These are phyloP conservation scores for Drosophila testacea DNA, from an alignment of 2,888 invertebrate genomes.

Conservation along the genomic window DNA sequence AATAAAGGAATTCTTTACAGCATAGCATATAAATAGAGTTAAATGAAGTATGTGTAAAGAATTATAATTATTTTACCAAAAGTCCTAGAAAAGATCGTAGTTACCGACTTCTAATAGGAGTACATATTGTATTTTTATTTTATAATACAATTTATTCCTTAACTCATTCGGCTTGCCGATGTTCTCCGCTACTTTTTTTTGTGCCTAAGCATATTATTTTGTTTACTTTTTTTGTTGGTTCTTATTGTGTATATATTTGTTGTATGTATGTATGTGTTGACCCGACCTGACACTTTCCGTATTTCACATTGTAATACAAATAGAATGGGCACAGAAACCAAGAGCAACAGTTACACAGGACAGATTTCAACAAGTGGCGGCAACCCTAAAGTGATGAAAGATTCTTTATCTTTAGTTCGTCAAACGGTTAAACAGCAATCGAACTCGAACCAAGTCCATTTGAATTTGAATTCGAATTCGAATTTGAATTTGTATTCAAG, in stretches of 20 bases:
- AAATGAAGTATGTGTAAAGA: not conserved
- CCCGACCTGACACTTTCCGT: constrained; percentile 79
- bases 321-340: constrained; percentile 84
- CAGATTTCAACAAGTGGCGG: constrained; percentile 79
- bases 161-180: too few species aligned
- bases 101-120: too few species aligned
- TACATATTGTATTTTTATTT: too few species aligned
- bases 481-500: constrained; percentile 29
- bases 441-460: constrained; percentile 38
- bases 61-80: not conserved
- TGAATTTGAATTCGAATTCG: constrained; percentile 47
- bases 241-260: too few species aligned
- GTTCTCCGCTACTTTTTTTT: too few species aligned
- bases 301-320: constrained; percentile 71
- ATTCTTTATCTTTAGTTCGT: constrained; percentile 79
- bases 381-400: constrained; percentile 78
- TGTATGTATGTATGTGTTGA: constrained; percentile 59
- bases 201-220: too few species aligned
- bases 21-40: not conserved
- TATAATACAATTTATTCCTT: too few species aligned
- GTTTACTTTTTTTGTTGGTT: not conserved
- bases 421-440: constrained; percentile 67
- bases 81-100: too few species aligned
- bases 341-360: constrained; percentile 81
- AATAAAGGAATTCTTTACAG: not conserved